Percentiles rank a stretch among this genome's conserved stretches.
phyloP scores from a whole-genome alignment of 2,888 invertebrate genomes.

The Anoncus sp. region DNA sequence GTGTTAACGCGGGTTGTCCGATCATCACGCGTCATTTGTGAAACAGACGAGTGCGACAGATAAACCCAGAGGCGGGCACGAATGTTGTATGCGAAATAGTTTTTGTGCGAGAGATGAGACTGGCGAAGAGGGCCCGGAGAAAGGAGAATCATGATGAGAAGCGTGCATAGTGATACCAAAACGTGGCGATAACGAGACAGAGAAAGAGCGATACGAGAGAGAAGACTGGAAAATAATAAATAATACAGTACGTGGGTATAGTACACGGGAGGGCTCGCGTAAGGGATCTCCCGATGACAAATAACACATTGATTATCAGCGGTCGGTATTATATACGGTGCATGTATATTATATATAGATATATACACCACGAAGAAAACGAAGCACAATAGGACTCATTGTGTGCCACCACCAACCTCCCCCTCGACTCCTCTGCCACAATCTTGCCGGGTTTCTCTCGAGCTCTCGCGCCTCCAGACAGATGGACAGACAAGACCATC shows the following conservation, averaged over 20 bases:
- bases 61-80: conserved; percentile 26
- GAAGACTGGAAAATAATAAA: too few relatives aligned
- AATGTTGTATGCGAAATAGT: conserved; percentile 33
- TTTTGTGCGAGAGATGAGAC: conserved; percentile 1
- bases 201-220: conserved; percentile 16
- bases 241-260: conserved; percentile 33
- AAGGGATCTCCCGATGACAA: conserved; percentile 61
- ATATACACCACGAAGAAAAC: conserved; percentile 21
- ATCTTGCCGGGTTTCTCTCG: conserved; percentile 23
- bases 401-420: conserved; percentile 56
- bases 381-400: conserved; percentile 72
- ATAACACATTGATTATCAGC: conserved; percentile 57
- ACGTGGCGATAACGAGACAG: neutral
- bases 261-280: conserved; percentile 16
- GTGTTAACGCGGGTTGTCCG: neutral
- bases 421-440: conserved; percentile 28
- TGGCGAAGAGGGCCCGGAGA: neutral
- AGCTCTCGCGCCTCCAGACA: conserved; percentile 43
- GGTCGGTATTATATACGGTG: conserved; percentile 31
- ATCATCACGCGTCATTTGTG: neutral
- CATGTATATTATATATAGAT: conserved; percentile 19
- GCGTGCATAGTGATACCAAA: neutral
- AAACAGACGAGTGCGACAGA: conserved; percentile 30
- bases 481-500: conserved; percentile 58
- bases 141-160: conserved; percentile 18